A percentile compares a stretch with the other conserved stretches of the same genome.
These are phyloP conservation scores for Euphydryas editha DNA, from an alignment of 2,888 invertebrate genomes.

Conservation along the genomic window DNA sequence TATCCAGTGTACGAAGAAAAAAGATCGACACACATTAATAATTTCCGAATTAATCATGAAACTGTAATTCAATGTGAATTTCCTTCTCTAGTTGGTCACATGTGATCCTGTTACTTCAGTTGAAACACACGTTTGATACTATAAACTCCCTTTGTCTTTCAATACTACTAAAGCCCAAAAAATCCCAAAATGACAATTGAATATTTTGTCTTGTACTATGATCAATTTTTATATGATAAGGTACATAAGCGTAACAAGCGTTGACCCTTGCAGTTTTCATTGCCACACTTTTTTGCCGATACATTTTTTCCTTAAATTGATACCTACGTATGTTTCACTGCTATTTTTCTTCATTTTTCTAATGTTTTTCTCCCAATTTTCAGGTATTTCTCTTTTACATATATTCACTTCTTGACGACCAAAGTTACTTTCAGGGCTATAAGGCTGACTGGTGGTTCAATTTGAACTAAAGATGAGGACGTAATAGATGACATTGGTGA, in stretches of 20 bases:
- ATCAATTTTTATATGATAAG: too few relatives aligned
- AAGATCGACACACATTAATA: not conserved
- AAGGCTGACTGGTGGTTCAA: not conserved
- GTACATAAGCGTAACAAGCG: too few relatives aligned
- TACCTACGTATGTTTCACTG: not conserved
- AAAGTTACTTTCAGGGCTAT: not conserved
- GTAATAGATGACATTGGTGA: not conserved
- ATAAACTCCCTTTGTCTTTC: too few relatives aligned
- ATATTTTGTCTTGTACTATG: too few relatives aligned
- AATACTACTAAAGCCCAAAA: too few relatives aligned
- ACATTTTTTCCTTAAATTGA: too few relatives aligned
- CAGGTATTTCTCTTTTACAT: not conserved
- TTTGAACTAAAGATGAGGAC: not conserved
- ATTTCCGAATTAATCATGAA: not conserved
- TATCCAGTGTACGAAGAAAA: not conserved
- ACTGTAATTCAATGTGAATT: slow-evolving; percentile 1
- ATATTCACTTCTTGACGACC: not conserved
- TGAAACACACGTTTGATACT: not conserved
- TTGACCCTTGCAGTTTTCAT: too few relatives aligned
- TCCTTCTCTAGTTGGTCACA: not conserved
- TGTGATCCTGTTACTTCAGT: not conserved
- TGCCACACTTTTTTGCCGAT: too few relatives aligned
- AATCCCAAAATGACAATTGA: too few relatives aligned
- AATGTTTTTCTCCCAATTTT: not conserved
- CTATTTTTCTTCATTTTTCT: not conserved